Evolutionary conservation across 2,113 vertebrate species (phyloP), one percentile per base, ranked within the genome.

Genomic region (Cheilinus undulatus): DNA sequence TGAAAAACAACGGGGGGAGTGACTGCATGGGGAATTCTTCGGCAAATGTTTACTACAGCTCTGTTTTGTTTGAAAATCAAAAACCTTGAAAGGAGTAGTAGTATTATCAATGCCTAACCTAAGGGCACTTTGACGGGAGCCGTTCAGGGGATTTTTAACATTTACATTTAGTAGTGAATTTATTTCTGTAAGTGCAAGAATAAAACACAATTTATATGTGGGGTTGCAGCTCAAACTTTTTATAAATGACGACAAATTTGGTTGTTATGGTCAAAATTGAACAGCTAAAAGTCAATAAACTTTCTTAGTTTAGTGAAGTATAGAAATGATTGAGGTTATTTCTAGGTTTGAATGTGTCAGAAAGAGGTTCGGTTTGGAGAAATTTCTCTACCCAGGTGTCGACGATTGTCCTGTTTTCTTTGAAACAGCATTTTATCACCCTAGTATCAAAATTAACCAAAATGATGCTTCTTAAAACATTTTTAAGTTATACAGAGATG

Each of bases 71-170:
- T 40, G 12, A 50, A 59, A 43, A 24, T 32, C 28, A 50, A 34
- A 58, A 23, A 26, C 22, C 13, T 65, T 58, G 50, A 56, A 32
- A 11, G 51, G 36, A 58, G 19, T 43, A 53, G 13, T 10, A 54
- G 50, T 42, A 19, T 69, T 64, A 73, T 71, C 52, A 64, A 52
- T 30, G 28, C 4, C 36, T 75, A 61, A 66, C 52, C 46, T 22
- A 10, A 69, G 81, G 59, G 64, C 46, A 65, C 42, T 50, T 51
- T 64, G 20, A 72, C 24, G 26, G 17, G 12, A 20, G 32, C 8
- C 50, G 10, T 57, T 32, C 24, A 24, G 48, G 22, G 48, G 61
- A 10, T 63, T 78, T 52, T 22, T 30, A 45, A 26, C 9, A 64
- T 24, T 14, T 51, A 52, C 19, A 34, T 58, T 32, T 5, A 75